Conservation (phyloP, 2,113 vertebrate species). For the Nycticryphes semicollaris region DNA sequence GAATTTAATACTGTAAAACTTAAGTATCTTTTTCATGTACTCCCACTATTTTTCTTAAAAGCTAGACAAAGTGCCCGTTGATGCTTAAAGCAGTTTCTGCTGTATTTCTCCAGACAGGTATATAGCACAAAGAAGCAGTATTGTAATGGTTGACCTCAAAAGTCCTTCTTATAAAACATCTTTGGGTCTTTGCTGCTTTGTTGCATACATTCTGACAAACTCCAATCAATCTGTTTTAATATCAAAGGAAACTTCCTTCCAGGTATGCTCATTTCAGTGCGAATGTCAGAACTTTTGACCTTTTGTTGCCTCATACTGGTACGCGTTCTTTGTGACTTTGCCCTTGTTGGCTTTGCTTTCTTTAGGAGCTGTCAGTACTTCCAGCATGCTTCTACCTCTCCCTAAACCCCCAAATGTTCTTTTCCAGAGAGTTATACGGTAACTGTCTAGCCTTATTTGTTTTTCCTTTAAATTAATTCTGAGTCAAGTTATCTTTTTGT, state of each 20-base stretch:
- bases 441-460: conserved; percentile 5
- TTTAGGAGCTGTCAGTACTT: conserved; percentile 19
- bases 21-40: neutral
- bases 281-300: conserved; percentile 35
- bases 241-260: conserved; percentile 33
- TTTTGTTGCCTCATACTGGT: conserved; percentile 14
- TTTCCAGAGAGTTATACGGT: neutral
- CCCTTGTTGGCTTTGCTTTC: neutral
- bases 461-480: conserved; percentile 10
- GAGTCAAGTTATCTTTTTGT: neutral
- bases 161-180: conserved; percentile 16
- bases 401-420: neutral
- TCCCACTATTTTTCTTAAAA: neutral
- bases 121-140: neutral
- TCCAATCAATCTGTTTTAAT: conserved; percentile 35
- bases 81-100: neutral
- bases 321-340: neutral
- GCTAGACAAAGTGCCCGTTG: neutral
- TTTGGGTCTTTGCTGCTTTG: neutral
- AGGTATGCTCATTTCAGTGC: neutral
- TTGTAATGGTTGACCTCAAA: conserved; percentile 20
- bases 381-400: neutral
- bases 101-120: neutral
- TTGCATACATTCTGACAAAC: neutral
- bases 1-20: neutral